Conservation (phyloP, 2,113 vertebrate genomes). For the Aptenodytes forsteri region DNA sequence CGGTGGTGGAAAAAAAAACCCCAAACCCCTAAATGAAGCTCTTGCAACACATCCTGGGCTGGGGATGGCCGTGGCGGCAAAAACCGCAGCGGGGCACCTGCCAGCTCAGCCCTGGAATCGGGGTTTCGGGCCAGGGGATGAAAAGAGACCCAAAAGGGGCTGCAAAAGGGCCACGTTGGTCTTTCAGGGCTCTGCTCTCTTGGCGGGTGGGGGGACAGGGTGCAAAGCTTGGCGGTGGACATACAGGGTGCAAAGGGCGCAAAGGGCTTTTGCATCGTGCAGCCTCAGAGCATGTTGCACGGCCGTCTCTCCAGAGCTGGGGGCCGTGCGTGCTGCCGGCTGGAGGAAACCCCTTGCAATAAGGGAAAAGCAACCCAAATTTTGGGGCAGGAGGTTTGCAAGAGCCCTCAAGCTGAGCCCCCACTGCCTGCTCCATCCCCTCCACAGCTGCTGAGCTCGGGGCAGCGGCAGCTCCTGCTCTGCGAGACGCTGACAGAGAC, state of each 20-base stretch:
- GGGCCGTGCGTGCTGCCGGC: fast-evolving
- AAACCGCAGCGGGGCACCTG: fast-evolving
- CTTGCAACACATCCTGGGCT: neutral
- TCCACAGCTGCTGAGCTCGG: constrained; percentile 84
- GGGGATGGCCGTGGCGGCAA: neutral
- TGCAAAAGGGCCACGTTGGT: fast-evolving
- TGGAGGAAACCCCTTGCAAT: neutral
- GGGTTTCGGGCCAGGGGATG: neutral
- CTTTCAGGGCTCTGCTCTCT: neutral
- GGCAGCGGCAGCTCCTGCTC: constrained; percentile 87
- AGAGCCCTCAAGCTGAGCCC: neutral
- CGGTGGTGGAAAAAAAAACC: neutral
- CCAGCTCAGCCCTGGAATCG: neutral
- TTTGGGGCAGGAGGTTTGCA: neutral
- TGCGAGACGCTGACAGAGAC: constrained; percentile 89
- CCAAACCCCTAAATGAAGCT: neutral
- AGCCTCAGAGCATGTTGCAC: fast-evolving
- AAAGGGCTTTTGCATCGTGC: neutral
- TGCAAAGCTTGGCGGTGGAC: too few relatives aligned
- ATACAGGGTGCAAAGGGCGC: neutral
- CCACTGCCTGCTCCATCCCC: neutral
- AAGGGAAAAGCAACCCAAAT: neutral
- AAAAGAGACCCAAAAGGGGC: neutral
- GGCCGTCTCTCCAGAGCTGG: fast-evolving
- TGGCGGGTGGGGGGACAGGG: too few relatives aligned